Evolutionary conservation across 2,797 vertebrate species (phyloP).

Genomic region (Chaunax sp.): DNA sequence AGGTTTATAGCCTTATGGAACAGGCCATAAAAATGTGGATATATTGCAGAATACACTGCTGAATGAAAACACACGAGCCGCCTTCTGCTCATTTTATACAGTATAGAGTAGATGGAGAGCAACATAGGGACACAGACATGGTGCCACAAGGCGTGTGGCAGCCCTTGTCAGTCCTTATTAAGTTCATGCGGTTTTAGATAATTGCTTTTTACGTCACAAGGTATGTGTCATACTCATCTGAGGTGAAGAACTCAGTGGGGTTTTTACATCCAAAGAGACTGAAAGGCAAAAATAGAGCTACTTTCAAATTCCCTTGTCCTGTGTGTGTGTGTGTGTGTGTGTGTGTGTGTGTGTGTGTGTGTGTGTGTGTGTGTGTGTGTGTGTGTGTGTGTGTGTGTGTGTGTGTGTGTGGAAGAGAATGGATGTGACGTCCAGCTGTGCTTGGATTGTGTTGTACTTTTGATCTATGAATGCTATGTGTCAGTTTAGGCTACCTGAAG

Average conservation of each 20-base stretch:
- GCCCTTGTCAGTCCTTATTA: slow-evolving; percentile 47
- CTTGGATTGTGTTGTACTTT: neutral
- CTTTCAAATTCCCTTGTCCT: slow-evolving; percentile 6
- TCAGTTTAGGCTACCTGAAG: neutral
- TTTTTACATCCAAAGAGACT: slow-evolving; percentile 23
- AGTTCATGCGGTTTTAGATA: slow-evolving; percentile 64
- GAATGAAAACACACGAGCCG: slow-evolving; percentile 9
- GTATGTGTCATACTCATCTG: slow-evolving; percentile 46
- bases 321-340: slow-evolving; percentile 4
- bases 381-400: no score
- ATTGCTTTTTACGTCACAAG: slow-evolving; percentile 57
- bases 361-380: no score
- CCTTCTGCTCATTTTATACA: slow-evolving; percentile 10
- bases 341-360: no score
- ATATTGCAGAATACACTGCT: neutral
- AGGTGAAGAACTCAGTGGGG: slow-evolving; percentile 26
- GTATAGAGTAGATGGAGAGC: neutral
- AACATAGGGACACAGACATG: neutral
- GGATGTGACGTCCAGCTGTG: slow-evolving; percentile 26
- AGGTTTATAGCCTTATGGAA: no score
- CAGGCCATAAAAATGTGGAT: neutral
- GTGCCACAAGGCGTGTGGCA: slow-evolving; percentile 12
- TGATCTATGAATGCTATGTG: neutral
- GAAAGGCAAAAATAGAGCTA: slow-evolving; percentile 14
- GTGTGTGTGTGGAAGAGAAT: neutral